Percentiles rank a stretch among this genome's conserved stretches.
These are phyloP conservation scores for Mormyrus hasselquistii DNA, from an alignment of 2,797 vertebrate genomes.

Conservation along the genomic window DNA sequence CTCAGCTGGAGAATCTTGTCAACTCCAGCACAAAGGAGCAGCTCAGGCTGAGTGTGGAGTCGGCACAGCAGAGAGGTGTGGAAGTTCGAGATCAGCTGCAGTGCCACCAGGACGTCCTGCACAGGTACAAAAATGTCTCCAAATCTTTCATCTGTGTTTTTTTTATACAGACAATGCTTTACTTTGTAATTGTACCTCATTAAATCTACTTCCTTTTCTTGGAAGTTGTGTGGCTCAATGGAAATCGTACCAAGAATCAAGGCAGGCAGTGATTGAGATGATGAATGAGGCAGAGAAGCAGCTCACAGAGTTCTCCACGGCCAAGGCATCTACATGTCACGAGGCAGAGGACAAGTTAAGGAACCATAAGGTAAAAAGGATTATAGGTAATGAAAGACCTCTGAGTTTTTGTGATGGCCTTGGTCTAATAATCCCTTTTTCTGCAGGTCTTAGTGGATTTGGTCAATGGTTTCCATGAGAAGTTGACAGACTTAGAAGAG, in stretches of 20 bases:
- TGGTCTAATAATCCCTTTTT: not conserved
- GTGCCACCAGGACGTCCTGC: conserved; percentile 69
- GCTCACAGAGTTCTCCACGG: conserved; percentile 72
- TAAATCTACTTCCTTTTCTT: not conserved
- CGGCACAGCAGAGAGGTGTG: conserved; percentile 72
- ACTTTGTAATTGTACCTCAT: not conserved
- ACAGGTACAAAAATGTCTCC: conserved; percentile 50
- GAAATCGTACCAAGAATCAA: conserved; percentile 72
- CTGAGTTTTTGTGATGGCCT: not conserved
- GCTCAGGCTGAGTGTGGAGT: conserved; percentile 66
- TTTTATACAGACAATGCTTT: not conserved
- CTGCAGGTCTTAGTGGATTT: conserved; percentile 66
- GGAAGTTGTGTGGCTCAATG: conserved; percentile 71
- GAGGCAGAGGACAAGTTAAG: conserved; percentile 76
- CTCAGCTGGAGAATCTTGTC: conserved; percentile 71
- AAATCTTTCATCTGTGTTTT: not conserved
- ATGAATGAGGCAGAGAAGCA: conserved; percentile 80
- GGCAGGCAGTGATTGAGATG: conserved; percentile 70
- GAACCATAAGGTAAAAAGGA: conserved; percentile 72
- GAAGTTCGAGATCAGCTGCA: conserved; percentile 71
- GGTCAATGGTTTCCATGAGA: conserved; percentile 71
- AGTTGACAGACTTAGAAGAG: conserved; percentile 69
- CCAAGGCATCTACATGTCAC: conserved; percentile 67
- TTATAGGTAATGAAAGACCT: not conserved
- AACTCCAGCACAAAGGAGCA: conserved; percentile 71